Conservation (phyloP, 2,797 vertebrate species). For the Xiphorhynchus erythropygius region DNA sequence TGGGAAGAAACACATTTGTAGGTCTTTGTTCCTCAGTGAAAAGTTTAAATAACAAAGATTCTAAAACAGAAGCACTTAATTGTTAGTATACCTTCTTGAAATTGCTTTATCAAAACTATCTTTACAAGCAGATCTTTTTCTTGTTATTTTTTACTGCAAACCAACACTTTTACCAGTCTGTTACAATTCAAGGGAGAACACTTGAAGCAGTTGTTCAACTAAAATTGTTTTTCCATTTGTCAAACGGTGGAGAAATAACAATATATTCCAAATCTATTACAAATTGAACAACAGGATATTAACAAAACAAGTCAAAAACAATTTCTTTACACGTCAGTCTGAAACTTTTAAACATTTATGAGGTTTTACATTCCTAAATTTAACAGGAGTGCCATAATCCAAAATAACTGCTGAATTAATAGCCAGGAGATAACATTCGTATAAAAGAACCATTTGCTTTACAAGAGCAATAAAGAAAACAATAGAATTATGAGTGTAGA, state of each 20-base stretch:
- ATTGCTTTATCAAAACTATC: not conserved
- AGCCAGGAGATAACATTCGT: slow-evolving; percentile 79
- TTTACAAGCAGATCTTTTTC: not conserved
- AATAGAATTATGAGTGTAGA: slow-evolving; percentile 76
- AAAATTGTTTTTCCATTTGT: not conserved
- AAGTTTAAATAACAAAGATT: not conserved
- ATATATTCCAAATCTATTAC: slow-evolving; percentile 50
- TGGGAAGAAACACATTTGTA: not conserved
- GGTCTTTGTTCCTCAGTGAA: not conserved
- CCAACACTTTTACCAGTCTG: not conserved
- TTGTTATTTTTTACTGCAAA: not conserved
- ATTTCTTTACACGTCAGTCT: slow-evolving; percentile 70
- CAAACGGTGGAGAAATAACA: slow-evolving; percentile 12
- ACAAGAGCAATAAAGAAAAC: slow-evolving; percentile 80
- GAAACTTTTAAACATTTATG: slow-evolving; percentile 76
- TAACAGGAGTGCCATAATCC: slow-evolving; percentile 76
- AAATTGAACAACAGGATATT: slow-evolving; percentile 60
- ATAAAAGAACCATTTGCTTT: slow-evolving; percentile 81
- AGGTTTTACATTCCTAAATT: slow-evolving; percentile 72
- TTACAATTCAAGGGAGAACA: slow-evolving; percentile 3
- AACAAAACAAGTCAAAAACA: slow-evolving; percentile 74
- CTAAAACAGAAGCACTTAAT: not conserved
- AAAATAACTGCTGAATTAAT: slow-evolving; percentile 82
- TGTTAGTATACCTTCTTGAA: not conserved
- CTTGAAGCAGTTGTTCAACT: not conserved